Percentiles rank a stretch among this genome's conserved stretches.
These are phyloP conservation scores for Scelioninae gen. 1 DNA, from an alignment of 2,888 invertebrate species.

Conservation along the genomic window DNA sequence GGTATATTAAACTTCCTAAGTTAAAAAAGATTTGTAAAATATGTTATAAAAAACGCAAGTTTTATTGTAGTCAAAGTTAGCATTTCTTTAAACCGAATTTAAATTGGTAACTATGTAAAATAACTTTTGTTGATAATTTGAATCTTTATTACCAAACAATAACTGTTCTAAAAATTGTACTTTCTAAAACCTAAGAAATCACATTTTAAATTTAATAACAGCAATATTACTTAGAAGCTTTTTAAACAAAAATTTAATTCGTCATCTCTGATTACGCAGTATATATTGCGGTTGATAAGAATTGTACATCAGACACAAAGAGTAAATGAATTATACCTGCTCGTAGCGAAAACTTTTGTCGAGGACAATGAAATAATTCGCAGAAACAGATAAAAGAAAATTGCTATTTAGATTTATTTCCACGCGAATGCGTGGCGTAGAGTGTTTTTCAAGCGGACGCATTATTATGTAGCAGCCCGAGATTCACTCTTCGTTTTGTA, in stretches of 20 bases:
- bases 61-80: too few relatives aligned
- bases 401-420: conserved; percentile 32
- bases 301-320: not conserved
- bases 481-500: conserved; percentile 15
- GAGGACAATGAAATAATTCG: conserved; percentile 19
- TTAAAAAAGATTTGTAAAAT: too few relatives aligned
- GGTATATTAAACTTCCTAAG: too few relatives aligned
- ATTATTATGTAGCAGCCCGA: conserved; percentile 20
- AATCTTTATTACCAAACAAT: too few relatives aligned
- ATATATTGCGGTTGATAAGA: not conserved
- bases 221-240: not conserved
- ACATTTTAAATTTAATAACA: too few relatives aligned
- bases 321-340: conserved; percentile 6
- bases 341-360: not conserved
- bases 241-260: not conserved
- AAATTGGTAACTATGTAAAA: too few relatives aligned
- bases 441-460: conserved; percentile 18
- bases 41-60: too few relatives aligned
- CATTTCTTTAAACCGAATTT: too few relatives aligned
- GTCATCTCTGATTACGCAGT: not conserved
- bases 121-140: too few relatives aligned
- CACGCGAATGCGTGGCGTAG: conserved; percentile 13
- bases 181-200: not conserved
- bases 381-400: conserved; percentile 20
- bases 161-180: too few relatives aligned